Evolutionary conservation across 2,113 vertebrate species (phyloP).

Genomic region (Elachura formosa): DNA sequence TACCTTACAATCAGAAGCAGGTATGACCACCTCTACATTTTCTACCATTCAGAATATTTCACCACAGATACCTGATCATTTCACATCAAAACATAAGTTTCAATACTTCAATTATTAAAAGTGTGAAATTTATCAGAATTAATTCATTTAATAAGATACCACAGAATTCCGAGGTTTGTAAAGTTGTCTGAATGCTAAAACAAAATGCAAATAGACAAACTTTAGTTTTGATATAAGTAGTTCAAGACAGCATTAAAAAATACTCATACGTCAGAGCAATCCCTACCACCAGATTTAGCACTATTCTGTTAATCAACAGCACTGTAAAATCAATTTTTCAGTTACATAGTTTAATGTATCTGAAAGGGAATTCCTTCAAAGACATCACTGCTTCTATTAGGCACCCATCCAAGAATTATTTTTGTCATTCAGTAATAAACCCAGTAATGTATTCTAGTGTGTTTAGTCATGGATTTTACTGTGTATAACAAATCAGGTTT

Average conservation of each 20-base stretch:
- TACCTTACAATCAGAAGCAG: background rate
- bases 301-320: background rate
- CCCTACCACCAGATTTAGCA: background rate
- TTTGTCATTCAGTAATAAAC: constrained; percentile 3
- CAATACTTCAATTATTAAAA: background rate
- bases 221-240: background rate
- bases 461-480: constrained; percentile 2
- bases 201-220: background rate
- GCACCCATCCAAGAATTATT: constrained; percentile 2
- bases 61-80: background rate
- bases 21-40: background rate
- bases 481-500: background rate
- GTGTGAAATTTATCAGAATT: background rate
- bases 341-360: background rate
- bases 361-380: constrained; percentile 1
- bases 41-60: background rate
- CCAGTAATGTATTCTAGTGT: background rate
- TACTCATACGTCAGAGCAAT: background rate
- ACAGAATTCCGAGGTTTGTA: background rate
- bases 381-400: background rate
- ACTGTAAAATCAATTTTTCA: background rate
- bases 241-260: background rate
- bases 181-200: background rate
- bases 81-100: background rate
- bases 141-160: background rate